Evolutionary conservation across 2,888 invertebrate genomes (phyloP).

Genomic region (Caenorhabditis becei): DNA sequence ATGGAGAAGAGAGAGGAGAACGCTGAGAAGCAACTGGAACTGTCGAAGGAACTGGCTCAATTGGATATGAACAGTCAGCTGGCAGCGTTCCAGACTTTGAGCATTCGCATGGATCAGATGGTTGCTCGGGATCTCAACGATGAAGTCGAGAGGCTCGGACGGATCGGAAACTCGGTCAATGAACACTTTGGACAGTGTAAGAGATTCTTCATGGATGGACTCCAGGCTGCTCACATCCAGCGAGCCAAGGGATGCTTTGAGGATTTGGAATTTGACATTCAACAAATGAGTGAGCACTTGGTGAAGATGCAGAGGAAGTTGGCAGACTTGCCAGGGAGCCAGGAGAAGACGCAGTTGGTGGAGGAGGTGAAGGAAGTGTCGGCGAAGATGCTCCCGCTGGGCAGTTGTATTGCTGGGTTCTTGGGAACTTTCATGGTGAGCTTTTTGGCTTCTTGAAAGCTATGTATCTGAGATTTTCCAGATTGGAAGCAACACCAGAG

Average conservation of each 20-base stretch:
- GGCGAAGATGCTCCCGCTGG: neutral
- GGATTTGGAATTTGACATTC: neutral
- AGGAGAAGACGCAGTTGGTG: neutral
- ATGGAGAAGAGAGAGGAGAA: constrained; percentile 1
- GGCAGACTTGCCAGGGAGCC: neutral
- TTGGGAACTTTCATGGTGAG: neutral
- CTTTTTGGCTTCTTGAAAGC: too few species aligned
- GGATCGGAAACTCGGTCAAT: neutral
- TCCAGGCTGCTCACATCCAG: neutral
- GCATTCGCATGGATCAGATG: neutral
- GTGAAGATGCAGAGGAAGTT: neutral
- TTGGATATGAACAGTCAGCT: neutral
- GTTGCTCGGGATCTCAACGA: neutral
- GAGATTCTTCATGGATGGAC: neutral
- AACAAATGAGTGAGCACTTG: neutral
- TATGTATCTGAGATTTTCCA: neutral
- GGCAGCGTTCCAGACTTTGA: neutral
- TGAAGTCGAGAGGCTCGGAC: too few species aligned
- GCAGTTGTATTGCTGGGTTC: neutral
- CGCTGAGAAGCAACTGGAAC: constrained; percentile 8
- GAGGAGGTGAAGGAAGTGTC: neutral
- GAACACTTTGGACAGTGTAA: neutral
- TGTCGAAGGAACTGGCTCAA: neutral
- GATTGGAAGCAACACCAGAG: neutral
- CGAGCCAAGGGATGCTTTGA: neutral